These are phyloP conservation scores for Salminus brasiliensis DNA, from an alignment of 2,113 vertebrate species.

Conservation along the genomic window DNA sequence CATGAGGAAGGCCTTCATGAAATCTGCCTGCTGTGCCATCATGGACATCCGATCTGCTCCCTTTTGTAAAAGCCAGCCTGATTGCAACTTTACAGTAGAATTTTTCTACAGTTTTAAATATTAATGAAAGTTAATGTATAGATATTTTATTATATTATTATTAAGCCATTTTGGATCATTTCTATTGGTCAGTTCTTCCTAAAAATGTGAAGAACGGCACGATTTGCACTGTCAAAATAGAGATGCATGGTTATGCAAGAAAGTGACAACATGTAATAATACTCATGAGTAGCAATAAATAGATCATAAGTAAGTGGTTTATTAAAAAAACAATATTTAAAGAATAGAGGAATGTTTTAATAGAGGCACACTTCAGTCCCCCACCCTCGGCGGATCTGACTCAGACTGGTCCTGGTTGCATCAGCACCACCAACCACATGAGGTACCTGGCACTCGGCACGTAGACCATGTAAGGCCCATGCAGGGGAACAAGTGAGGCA, in stretches of 20 bases:
- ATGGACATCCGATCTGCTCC: neutral
- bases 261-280: no score
- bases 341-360: neutral
- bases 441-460: constrained; percentile 35
- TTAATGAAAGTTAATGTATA: no score
- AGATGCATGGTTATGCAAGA: no score
- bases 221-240: no score
- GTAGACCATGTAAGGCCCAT: constrained; percentile 31
- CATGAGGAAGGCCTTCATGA: neutral
- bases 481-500: neutral
- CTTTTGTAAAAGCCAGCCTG: neutral
- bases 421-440: constrained; percentile 6
- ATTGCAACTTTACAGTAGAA: neutral
- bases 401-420: neutral
- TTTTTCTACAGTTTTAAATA: no score
- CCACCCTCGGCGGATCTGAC: neutral
- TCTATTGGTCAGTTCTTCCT: no score
- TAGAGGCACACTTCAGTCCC: neutral
- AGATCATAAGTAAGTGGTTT: no score
- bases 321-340: neutral
- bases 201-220: no score
- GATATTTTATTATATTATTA: no score
- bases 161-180: no score
- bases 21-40: constrained; percentile 22
- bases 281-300: no score